These are phyloP conservation scores for Gallinago paraguaiae DNA, from an alignment of 2,113 vertebrate species.

Conservation along the genomic window DNA sequence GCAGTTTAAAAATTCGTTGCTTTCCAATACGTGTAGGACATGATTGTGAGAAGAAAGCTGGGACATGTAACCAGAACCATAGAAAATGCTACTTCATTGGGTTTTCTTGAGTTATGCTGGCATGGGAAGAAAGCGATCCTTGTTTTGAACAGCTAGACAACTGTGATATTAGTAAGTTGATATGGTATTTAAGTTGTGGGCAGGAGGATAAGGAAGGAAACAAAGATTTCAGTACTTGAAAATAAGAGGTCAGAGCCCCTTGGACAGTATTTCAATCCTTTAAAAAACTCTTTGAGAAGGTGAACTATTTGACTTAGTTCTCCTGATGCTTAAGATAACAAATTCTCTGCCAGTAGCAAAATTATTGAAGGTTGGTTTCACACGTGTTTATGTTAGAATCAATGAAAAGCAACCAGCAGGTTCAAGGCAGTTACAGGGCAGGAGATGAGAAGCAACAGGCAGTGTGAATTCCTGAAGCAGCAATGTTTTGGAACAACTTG, in stretches of 20 bases:
- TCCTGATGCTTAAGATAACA: background rate
- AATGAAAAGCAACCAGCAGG: background rate
- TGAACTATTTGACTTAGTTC: background rate
- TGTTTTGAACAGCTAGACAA: background rate
- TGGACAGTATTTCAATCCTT: background rate
- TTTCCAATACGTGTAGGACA: background rate
- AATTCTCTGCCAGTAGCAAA: background rate
- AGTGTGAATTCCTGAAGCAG: background rate
- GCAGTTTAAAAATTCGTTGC: background rate
- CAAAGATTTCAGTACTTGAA: background rate
- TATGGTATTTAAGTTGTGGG: background rate
- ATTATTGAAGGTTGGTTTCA: background rate
- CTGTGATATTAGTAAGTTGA: background rate
- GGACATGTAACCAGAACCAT: rapidly evolving
- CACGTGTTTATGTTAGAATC: background rate
- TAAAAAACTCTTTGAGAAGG: background rate
- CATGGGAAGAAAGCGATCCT: background rate
- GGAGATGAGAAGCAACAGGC: background rate
- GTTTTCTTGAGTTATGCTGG: background rate
- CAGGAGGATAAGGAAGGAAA: background rate
- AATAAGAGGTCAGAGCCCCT: background rate
- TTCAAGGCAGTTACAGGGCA: background rate
- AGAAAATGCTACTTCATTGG: background rate
- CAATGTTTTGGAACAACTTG: background rate
- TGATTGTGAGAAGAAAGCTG: rapidly evolving